phyloP scores from a whole-genome alignment of 2,113 vertebrate species.

The Platichthys stellatus region DNA sequence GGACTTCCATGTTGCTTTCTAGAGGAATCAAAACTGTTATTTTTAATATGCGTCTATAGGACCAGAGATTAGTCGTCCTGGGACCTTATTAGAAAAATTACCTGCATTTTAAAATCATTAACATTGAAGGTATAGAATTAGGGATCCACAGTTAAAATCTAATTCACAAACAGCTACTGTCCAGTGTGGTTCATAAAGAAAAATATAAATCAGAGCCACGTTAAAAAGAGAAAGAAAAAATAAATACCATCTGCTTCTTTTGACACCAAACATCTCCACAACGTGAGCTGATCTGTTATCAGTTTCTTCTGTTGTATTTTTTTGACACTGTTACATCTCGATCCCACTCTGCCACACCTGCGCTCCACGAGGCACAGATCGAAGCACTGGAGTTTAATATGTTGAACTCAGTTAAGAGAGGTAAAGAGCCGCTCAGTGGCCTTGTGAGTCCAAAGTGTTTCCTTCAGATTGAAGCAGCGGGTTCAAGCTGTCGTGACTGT shows the following conservation, averaged over 20 bases:
- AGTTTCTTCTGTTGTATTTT: no score
- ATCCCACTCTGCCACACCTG: slow-evolving; percentile 30
- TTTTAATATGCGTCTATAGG: no score
- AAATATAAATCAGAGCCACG: no score
- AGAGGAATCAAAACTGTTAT: no score
- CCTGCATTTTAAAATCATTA: slow-evolving; percentile 23
- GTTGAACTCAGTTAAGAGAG: slow-evolving; percentile 28
- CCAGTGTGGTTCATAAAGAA: slow-evolving; percentile 26
- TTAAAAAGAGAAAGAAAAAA: slow-evolving; percentile 18
- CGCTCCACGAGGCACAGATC: neutral
- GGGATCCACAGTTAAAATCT: neutral
- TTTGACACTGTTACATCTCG: slow-evolving; percentile 16
- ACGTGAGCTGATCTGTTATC: slow-evolving; percentile 29
- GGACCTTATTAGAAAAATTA: slow-evolving; percentile 37
- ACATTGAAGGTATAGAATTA: slow-evolving; percentile 8
- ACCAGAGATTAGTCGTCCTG: neutral
- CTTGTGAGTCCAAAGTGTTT: slow-evolving; percentile 2
- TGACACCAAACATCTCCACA: slow-evolving; percentile 11
- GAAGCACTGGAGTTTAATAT: slow-evolving; percentile 19
- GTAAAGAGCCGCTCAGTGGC: slow-evolving; percentile 21
- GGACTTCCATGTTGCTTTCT: no score
- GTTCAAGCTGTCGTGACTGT: slow-evolving; percentile 28
- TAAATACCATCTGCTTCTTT: slow-evolving; percentile 26
- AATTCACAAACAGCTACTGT: slow-evolving; percentile 18
- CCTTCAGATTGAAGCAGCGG: slow-evolving; percentile 27